A percentile compares a stretch with the other conserved stretches of the same genome.
These are phyloP conservation scores for Enchytraeus crypticus DNA, from an alignment of 2,888 invertebrate species.

Conservation along the genomic window DNA sequence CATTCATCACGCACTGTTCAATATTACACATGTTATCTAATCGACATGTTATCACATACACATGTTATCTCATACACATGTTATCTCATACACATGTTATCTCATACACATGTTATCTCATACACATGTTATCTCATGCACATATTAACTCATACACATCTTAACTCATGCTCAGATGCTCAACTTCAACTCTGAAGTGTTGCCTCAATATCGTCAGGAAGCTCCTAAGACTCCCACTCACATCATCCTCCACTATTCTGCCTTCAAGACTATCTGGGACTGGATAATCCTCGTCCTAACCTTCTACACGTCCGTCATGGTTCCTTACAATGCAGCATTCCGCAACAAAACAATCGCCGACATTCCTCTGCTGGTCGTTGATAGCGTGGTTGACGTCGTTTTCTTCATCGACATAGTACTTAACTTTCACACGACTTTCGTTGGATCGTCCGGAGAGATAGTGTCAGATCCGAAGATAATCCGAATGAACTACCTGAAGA, in stretches of 20 bases:
- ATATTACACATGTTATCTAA: no score
- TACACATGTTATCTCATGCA: no score
- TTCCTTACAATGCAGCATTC: slow-evolving; percentile 99
- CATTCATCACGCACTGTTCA: no score
- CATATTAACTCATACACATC: no score
- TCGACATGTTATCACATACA: no score
- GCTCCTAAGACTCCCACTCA: slow-evolving; percentile 99
- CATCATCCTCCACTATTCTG: slow-evolving; percentile 98
- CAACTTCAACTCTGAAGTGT: slow-evolving; percentile 60
- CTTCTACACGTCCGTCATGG: slow-evolving; percentile 97
- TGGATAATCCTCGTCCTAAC: slow-evolving; percentile 99
- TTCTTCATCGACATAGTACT: slow-evolving; percentile 99
- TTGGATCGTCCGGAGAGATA: slow-evolving; percentile 72
- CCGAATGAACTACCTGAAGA: slow-evolving; percentile 82
- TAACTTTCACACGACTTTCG: slow-evolving; percentile 99
- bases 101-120: no score
- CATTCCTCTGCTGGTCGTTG: slow-evolving; percentile 49
- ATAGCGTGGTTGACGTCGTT: slow-evolving; percentile 95
- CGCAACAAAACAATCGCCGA: slow-evolving; percentile 79
- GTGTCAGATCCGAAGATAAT: slow-evolving; percentile 87
- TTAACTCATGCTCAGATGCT: no score
- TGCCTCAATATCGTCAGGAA: slow-evolving; percentile 67
- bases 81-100: no score
- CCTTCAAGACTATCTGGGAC: slow-evolving; percentile 96
- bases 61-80: no score